Evolutionary conservation across 2,797 vertebrate genomes (phyloP), one percentile per base, ranked within the genome.

Genomic region (Epinephelus coioides): DNA sequence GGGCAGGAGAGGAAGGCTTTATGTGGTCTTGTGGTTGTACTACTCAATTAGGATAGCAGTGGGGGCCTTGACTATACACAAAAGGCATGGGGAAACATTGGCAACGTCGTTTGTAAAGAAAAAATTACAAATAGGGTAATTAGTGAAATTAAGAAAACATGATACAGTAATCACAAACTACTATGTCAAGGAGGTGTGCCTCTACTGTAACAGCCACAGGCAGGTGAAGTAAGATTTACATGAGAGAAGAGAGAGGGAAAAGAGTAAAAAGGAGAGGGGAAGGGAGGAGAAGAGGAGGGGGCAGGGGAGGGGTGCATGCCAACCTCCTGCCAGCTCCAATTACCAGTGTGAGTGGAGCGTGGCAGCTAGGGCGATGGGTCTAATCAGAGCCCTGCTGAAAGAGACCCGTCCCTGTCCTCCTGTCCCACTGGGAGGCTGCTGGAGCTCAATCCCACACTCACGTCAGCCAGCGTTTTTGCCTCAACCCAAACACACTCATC

Each of bases 311-410:
- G 84, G 80, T 86, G 85, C 88, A 92, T 94, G 93, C 92, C 93
- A 95, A 90, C 95, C 95, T 95, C 95, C 95, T 95, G 95, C 95
- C 94, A 96, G 92, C 94, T 95, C 92, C 94, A 95, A 96, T 96
- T 95, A 95, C 94, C 89, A 95, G 87, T 89, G 90, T 91, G 94
- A 95, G 94, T 89, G 92, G 91, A 95, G 93, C 90, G 88, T 95
- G 90, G 91, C 93, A 93, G 86, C 86, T 82, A 88, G 94, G 94
- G 93, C 86, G 90, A 95, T 91, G 93, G 88, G 91, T 94, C 95
- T 95, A 94, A 95, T 96, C 95, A 95, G 95, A 94, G 91, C 89
- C 94, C 95, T 64, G 93, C 94, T 94, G 95, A 89, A 95, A 89
- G 88, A 93, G 91, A 93, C 92, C 92, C 87, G 87, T 93, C 93